Base-by-base conservation (phyloP, 2,888 invertebrate species). In the Nymphalis c-album region DNA sequence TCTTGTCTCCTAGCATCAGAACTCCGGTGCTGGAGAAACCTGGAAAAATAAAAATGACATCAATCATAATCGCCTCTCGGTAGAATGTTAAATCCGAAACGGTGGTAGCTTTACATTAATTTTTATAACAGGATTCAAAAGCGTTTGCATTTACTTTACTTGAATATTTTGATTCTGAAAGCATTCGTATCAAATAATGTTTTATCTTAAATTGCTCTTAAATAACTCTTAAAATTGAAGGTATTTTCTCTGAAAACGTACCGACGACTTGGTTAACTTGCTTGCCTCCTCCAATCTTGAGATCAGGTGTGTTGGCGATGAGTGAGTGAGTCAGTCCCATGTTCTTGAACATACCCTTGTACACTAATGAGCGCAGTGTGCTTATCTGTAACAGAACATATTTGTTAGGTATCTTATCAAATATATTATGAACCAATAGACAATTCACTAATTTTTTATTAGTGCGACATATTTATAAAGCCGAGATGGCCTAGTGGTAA, bases 1-100 rank as follows among this genome's bases (percentile, higher is more conserved):
- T 96, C 86, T 94, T 95, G 78, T 96, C 95, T 17, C 94, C 93
- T 20, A 95, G 89, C 67, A 95, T 90, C 74, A 95, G 92, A 2
- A 95, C 94, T n/a, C 93, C 88, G 17, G 94, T 84, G 0, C 90
- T 79, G 71, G 95, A 95, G 84, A 93, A 94, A 17, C 94, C 94
- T 94, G 73, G 0, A 20, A 40, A 53, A 5, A 59, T 53, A 26
- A 7, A 17, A 59, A 2, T 40, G 8, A 8, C 10, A 8, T n/a
- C 58, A 47, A 45, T 8, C 64, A 26, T 51, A 31, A 13, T 58
- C 6, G 26, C 6, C 6, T 31, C 6, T 6, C 26, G 26, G 6
- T 31, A 31, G 6, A 31, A 31, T 31, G 6, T 31, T 6, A 6
- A 5, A 6, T 31, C 5, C 26, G 6, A 31, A 31, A 1, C 26